phyloP scores from a whole-genome alignment of 2,797 vertebrate species.

The Phoeniculus purpureus region DNA sequence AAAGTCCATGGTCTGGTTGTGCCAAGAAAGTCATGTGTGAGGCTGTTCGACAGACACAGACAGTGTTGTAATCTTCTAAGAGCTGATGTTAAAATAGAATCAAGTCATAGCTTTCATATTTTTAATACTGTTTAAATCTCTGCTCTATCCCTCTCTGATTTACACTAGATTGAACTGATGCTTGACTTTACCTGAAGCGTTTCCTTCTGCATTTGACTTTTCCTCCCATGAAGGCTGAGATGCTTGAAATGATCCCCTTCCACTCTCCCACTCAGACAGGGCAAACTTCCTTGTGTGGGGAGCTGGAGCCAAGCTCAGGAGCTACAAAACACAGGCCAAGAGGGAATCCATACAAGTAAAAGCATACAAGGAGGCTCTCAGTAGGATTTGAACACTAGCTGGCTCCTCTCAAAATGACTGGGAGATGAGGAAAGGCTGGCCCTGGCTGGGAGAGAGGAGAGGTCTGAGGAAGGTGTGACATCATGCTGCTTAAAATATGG shows the following conservation, averaged over 20 bases:
- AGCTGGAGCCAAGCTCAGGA: background rate
- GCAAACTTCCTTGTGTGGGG: background rate
- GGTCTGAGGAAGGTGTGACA: conserved; percentile 54
- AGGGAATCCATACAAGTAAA: background rate
- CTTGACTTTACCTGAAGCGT: background rate
- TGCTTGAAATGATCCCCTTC: background rate
- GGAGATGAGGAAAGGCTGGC: conserved; percentile 33
- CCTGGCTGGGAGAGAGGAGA: conserved; percentile 2
- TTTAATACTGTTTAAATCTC: background rate
- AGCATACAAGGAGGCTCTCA: background rate
- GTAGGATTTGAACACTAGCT: background rate
- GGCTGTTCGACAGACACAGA: background rate
- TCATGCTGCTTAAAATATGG: conserved; percentile 60
- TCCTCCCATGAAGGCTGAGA: background rate
- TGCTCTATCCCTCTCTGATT: background rate
- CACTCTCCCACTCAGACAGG: accelerated
- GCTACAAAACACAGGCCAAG: background rate
- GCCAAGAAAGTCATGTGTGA: background rate
- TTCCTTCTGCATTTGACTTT: background rate
- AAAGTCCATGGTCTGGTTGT: background rate
- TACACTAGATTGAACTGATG: background rate
- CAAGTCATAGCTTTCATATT: background rate
- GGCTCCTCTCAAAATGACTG: conserved; percentile 18
- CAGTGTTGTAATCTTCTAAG: background rate
- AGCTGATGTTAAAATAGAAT: background rate